Evolutionary conservation across 2,113 vertebrate species (phyloP).

Genomic region (Perognathus longimembris): DNA sequence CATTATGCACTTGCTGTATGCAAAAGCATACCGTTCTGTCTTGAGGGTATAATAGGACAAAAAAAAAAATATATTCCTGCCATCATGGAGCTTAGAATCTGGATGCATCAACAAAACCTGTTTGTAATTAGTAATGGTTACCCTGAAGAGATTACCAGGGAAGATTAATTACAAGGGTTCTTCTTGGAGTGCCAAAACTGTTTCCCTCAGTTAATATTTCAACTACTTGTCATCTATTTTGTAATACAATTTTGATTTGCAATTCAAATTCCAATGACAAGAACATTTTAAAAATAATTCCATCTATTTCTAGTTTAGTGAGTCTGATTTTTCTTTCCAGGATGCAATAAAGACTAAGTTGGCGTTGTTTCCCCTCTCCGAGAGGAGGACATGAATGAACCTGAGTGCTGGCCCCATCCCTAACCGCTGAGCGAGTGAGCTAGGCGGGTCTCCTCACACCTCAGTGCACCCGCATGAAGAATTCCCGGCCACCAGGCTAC

Average conservation of each 20-base stretch:
- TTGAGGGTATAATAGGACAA: not conserved
- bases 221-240: conserved; percentile 78
- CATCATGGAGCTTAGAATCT: conserved; percentile 16
- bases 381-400: not conserved
- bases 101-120: conserved; percentile 47
- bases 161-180: conserved; percentile 74
- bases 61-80: not conserved
- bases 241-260: conserved; percentile 68
- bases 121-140: conserved; percentile 74
- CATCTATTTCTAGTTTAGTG: conserved; percentile 53
- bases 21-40: not conserved
- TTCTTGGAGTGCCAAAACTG: conserved; percentile 60
- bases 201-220: conserved; percentile 77
- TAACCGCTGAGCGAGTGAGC: conserved; percentile 1
- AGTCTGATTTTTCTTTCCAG: conserved; percentile 12
- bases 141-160: conserved; percentile 66
- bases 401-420: not conserved
- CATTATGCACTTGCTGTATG: conserved; percentile 51
- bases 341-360: not conserved
- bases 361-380: conserved; percentile 13
- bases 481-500: not conserved
- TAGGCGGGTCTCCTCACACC: conserved; percentile 26
- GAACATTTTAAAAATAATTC: conserved; percentile 64
- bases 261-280: conserved; percentile 67
- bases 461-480: not conserved